Base-by-base conservation (phyloP, 1,140 invertebrate genomes). In the Plectrocnemia conspersa region DNA sequence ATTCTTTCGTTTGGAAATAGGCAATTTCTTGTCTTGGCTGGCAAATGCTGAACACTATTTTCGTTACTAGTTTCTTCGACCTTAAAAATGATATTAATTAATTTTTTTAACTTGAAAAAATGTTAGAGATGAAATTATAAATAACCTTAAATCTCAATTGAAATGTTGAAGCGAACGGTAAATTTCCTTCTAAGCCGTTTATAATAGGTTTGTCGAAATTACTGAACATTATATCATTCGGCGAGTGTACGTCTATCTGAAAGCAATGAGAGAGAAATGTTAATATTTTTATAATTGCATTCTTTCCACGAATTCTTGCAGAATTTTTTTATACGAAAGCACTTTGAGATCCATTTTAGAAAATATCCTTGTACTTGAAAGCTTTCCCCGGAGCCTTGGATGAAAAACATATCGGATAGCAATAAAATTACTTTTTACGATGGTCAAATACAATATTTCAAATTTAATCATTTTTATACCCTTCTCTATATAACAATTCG, bases 41-140 rank as follows among this genome's bases (percentile, higher is more conserved):
- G 49, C 10, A 72, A 40, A 6, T 54, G 10, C 11, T 60, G 56
- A 1, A 78, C 65, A 5, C 65, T 66, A 1, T 64, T 61, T 19
- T 73, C 73, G 48, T 76, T 77, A 16, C 54, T 60, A 6, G 71
- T 71, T 52, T 75, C 72, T 10, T 63, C 53, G 9, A 76, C 62
- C 64, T 68, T 54, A 22, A 13, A 67, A 70, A 25, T 44, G 7
- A 44, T 7, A n/a, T n/a, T 22, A 7, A 44, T 44, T 9, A 23
- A 44, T 22, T 44, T 18, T 4, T 44, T 6, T 9, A 19, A 16
- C 9, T 44, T 5, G 19, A 44, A 44, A 5, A 44, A 44, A 18
- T n/a, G 22, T 23, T 22, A 52, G 3, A 13, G 16, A 18, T 13
- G 27, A 48, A 15, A 36, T 4, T 11, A 27, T 9, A 47, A 27